Conservation (phyloP, 2,888 invertebrate species). For the Megamerina dolium region DNA sequence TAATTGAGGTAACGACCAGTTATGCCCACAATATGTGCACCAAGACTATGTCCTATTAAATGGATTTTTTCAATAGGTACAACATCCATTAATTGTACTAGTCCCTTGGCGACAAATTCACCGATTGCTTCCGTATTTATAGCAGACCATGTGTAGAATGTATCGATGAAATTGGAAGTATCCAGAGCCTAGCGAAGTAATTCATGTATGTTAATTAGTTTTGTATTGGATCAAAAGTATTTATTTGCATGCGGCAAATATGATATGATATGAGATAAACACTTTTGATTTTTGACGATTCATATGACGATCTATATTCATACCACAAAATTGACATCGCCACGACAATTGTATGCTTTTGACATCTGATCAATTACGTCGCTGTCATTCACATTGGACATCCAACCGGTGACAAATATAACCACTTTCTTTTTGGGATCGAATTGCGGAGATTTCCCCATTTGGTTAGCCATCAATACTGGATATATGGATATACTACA, state of each 20-base stretch:
- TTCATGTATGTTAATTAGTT: no score
- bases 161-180: constrained; percentile 36
- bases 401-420: constrained; percentile 46
- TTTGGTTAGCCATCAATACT: constrained; percentile 28
- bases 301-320: no score
- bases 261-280: no score
- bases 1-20: constrained; percentile 38
- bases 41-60: constrained; percentile 47
- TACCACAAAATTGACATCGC: constrained; percentile 34
- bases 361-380: constrained; percentile 22
- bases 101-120: constrained; percentile 32
- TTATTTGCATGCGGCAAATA: no score
- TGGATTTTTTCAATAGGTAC: constrained; percentile 38
- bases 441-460: constrained; percentile 38
- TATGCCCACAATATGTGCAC: no score
- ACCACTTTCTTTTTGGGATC: constrained; percentile 35
- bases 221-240: no score
- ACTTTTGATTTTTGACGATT: no score
- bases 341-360: constrained; percentile 39
- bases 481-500: constrained; percentile 30
- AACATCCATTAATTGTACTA: constrained; percentile 33
- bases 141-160: constrained; percentile 45
- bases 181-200: constrained; percentile 45
- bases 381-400: constrained; percentile 30
- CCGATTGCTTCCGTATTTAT: constrained; percentile 45